A percentile compares a stretch with the other conserved stretches of the same genome.
Evolutionary conservation across 2,888 invertebrate species (phyloP).

Genomic region (Spisula solida): DNA sequence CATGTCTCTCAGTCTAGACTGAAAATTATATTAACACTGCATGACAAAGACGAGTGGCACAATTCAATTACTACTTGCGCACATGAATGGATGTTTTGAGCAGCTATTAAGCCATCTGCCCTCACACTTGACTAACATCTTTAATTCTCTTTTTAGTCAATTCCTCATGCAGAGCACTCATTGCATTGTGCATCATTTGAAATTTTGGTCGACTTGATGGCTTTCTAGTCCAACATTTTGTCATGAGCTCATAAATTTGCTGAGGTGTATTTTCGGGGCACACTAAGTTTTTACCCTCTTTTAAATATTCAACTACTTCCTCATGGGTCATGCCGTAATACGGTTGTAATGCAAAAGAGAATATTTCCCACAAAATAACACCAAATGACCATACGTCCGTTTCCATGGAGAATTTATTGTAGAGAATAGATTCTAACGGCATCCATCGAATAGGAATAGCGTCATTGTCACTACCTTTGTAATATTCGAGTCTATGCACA

Average conservation of each 20-base stretch:
- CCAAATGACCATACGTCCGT: slow-evolving; percentile 99
- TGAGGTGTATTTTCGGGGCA: slow-evolving; percentile 96
- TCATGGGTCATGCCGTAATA: slow-evolving; percentile 99
- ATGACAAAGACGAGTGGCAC: background rate
- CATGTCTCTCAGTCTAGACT: background rate
- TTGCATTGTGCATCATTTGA: slow-evolving; percentile 88
- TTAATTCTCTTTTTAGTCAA: slow-evolving; percentile 70
- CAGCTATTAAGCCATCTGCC: slow-evolving; percentile 5
- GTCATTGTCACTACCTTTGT: slow-evolving; percentile 92
- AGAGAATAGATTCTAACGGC: slow-evolving; percentile 98
- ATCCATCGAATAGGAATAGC: slow-evolving; percentile 99
- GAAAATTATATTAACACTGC: background rate
- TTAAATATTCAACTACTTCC: slow-evolving; percentile 97
- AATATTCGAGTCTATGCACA: slow-evolving; percentile 95
- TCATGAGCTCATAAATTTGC: slow-evolving; percentile 95
- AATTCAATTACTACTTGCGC: slow-evolving; percentile 26
- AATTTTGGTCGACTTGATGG: slow-evolving; percentile 95
- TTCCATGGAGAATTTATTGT: slow-evolving; percentile 98
- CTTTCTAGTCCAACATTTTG: slow-evolving; percentile 96
- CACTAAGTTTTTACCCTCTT: slow-evolving; percentile 96
- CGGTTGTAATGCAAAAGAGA: slow-evolving; percentile 97
- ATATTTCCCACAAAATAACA: slow-evolving; percentile 98
- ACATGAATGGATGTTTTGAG: slow-evolving; percentile 30
- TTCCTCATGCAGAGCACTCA: slow-evolving; percentile 88
- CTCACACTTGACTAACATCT: slow-evolving; percentile 56